phyloP scores from a whole-genome alignment of 2,113 vertebrate species.

The Sinocyclocheilus anshuiensis region DNA sequence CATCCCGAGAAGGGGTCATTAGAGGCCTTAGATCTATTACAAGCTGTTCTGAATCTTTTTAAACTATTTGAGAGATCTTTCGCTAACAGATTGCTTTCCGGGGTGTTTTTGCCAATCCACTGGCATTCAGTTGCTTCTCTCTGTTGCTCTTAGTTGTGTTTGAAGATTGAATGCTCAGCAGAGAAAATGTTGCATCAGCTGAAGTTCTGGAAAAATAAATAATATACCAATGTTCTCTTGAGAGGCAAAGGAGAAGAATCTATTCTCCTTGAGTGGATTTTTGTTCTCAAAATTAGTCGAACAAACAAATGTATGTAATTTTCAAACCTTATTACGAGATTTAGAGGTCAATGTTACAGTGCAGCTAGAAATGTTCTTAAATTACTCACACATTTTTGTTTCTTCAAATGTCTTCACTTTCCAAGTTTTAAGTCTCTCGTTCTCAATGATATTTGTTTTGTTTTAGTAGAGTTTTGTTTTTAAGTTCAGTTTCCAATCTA shows the following conservation, averaged over 20 bases:
- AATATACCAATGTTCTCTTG: constrained; percentile 16
- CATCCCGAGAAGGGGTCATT: constrained; percentile 58
- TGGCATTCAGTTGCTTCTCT: constrained; percentile 60
- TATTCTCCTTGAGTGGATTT: not conserved
- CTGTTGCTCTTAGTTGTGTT: constrained; percentile 54
- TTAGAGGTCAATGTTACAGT: not conserved
- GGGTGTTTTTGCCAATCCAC: constrained; percentile 61
- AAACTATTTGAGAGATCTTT: constrained; percentile 56
- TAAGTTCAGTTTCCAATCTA: not conserved
- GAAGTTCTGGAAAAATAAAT: constrained; percentile 60
- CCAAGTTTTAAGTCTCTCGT: not conserved
- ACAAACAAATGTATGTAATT: not conserved
- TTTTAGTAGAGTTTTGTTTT: not conserved
- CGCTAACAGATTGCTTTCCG: constrained; percentile 52
- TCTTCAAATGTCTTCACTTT: not conserved
- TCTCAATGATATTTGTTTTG: not conserved
- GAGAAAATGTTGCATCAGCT: constrained; percentile 68
- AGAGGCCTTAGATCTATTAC: constrained; percentile 56
- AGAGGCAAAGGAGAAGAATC: constrained; percentile 12
- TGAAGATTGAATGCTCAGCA: constrained; percentile 55
- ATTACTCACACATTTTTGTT: not conserved
- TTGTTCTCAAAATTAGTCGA: not conserved
- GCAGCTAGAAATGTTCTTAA: not conserved
- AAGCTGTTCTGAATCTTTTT: constrained; percentile 51
- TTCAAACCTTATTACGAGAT: not conserved